Conservation (phyloP, 2,888 invertebrate genomes). For the Adelphocoris suturalis region DNA sequence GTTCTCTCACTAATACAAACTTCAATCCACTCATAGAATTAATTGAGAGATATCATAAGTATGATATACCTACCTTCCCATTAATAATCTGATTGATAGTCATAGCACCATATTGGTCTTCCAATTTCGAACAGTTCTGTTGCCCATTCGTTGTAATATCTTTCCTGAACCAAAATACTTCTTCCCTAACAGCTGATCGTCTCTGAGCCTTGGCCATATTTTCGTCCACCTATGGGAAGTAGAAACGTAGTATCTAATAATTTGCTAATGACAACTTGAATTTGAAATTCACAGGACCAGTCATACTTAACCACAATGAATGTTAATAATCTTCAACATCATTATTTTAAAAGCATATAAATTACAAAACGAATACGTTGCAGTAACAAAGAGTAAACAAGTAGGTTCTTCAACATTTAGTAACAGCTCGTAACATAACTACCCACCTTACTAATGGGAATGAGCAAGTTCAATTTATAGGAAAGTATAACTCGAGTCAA, state of each 20-base stretch:
- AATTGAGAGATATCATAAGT: not conserved
- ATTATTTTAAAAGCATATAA: too few species aligned
- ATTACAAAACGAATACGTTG: too few species aligned
- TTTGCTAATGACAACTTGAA: too few species aligned
- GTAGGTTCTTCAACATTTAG: too few species aligned
- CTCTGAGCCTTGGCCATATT: conserved; percentile 98
- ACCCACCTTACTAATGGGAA: conserved; percentile 95
- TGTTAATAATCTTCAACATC: too few species aligned
- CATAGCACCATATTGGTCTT: conserved; percentile 82
- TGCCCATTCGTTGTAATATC: conserved; percentile 83
- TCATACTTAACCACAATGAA: too few species aligned
- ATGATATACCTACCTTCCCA: conserved; percentile 85
- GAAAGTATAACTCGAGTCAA: conserved; percentile 97
- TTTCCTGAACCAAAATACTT: conserved; percentile 97
- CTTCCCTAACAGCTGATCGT: conserved; percentile 89
- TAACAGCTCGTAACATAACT: too few species aligned
- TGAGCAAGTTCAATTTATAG: conserved; percentile 95
- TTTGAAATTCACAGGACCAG: too few species aligned
- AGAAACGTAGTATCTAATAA: not conserved
- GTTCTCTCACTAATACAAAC: too few species aligned
- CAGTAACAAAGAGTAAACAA: too few species aligned
- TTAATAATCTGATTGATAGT: conserved; percentile 98
- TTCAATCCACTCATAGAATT: not conserved
- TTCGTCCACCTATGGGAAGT: conserved; percentile 88
- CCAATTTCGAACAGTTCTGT: conserved; percentile 75